Evolutionary conservation across 2,113 vertebrate species (phyloP).

Genomic region (Dissostichus mawsoni): DNA sequence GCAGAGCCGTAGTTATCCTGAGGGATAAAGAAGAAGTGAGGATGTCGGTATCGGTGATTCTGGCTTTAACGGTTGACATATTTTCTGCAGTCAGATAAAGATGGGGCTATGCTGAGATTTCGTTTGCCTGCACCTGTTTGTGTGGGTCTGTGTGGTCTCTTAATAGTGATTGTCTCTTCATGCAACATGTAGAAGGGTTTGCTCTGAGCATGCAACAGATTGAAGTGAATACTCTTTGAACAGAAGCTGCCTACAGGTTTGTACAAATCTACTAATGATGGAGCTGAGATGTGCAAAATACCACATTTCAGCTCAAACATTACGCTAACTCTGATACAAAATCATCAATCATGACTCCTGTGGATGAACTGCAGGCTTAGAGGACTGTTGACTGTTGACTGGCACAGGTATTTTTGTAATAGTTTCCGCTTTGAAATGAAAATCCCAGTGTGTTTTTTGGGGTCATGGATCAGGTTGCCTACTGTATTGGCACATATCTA

Average conservation of each 20-base stretch:
- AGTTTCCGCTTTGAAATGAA: no score
- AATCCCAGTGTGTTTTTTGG: conserved; percentile 9
- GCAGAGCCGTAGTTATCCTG: background rate
- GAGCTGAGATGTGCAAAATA: background rate
- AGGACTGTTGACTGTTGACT: conserved; percentile 1
- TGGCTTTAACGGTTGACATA: conserved; percentile 1
- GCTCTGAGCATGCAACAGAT: background rate
- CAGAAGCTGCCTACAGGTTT: background rate
- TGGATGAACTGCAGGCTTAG: conserved; percentile 1
- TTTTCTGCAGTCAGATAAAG: background rate
- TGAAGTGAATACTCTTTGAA: conserved; percentile 1
- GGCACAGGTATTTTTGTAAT: no score
- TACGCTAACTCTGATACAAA: background rate
- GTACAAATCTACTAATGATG: background rate
- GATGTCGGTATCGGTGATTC: background rate
- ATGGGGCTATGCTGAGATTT: background rate
- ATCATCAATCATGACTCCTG: conserved; percentile 3
- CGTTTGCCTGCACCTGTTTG: background rate
- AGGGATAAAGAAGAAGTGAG: conserved; percentile 2
- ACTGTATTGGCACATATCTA: conserved; percentile 23
- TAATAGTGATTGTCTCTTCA: background rate
- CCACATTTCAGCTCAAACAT: background rate
- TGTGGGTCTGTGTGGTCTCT: background rate
- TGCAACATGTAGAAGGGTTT: background rate
- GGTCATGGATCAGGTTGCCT: conserved; percentile 34